Conservation (phyloP, 1,140 invertebrate genomes). For the Papilio helenus region DNA sequence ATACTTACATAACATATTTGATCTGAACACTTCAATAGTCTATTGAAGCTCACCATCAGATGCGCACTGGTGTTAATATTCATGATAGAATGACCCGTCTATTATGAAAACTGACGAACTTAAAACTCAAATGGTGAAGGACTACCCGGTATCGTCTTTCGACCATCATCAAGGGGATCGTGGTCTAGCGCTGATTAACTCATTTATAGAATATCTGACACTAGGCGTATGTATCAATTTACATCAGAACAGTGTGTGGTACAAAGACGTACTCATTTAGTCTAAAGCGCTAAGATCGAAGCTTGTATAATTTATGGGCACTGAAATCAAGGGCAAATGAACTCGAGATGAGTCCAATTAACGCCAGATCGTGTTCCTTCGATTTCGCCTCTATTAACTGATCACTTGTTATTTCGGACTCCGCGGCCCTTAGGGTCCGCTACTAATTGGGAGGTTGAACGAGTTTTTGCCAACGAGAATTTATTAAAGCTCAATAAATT, state of each 20-base stretch:
- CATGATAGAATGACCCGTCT: not conserved
- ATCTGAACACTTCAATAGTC: conserved; percentile 6
- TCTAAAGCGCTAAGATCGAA: conserved; percentile 19
- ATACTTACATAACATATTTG: conserved; percentile 2
- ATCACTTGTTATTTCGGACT: conserved; percentile 28
- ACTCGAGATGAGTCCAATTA: conserved; percentile 37
- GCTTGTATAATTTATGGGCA: conserved; percentile 32
- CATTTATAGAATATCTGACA: not conserved
- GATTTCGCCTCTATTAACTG: conserved; percentile 37
- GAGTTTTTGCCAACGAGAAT: conserved; percentile 30
- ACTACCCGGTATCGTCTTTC: not conserved
- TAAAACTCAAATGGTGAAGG: not conserved
- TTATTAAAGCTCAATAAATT: conserved; percentile 13
- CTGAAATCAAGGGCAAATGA: conserved; percentile 32
- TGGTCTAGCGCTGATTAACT: not conserved
- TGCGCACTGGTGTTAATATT: not conserved
- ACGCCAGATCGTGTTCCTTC: conserved; percentile 30
- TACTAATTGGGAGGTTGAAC: conserved; percentile 26
- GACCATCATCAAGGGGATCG: not conserved
- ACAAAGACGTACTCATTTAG: not conserved
- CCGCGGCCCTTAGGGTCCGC: not conserved
- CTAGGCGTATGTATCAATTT: not conserved
- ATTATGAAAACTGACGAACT: not conserved
- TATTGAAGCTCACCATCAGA: not conserved
- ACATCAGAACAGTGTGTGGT: not conserved